phyloP scores from a whole-genome alignment of 2,797 vertebrate genomes.

The Aratinga solstitialis region DNA sequence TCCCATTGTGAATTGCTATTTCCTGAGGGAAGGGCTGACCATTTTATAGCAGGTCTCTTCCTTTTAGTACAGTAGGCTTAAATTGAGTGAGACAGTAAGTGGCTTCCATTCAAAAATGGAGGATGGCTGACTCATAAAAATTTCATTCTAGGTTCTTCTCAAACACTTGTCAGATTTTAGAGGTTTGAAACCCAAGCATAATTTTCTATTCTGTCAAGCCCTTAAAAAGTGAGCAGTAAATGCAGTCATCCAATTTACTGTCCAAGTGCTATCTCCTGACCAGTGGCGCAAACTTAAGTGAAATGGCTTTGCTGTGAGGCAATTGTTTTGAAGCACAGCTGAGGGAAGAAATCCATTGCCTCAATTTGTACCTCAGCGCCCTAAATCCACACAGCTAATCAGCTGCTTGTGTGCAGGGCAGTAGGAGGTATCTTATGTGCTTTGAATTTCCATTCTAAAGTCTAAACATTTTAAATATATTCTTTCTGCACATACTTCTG shows the following conservation, averaged over 20 bases:
- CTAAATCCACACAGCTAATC: background rate
- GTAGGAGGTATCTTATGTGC: background rate
- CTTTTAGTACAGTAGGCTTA: background rate
- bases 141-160: background rate
- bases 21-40: background rate
- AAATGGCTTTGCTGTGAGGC: conserved; percentile 3
- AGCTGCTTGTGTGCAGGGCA: background rate
- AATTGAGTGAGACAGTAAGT: conserved; percentile 3
- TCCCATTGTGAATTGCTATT: background rate
- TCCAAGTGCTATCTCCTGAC: background rate
- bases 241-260: background rate
- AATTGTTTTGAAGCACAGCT: background rate
- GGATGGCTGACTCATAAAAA: background rate
- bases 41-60: background rate
- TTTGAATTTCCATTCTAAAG: background rate
- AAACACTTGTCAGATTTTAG: background rate
- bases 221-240: conserved; percentile 8
- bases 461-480: background rate
- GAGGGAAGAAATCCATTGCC: background rate
- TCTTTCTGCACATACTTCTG: background rate
- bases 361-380: background rate
- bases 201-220: conserved; percentile 32
- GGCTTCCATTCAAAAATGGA: background rate
- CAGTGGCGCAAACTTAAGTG: conserved; percentile 22
- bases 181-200: conserved; percentile 6